Conservation (phyloP, 2,113 vertebrate genomes). For the Pollachius pollachius region DNA sequence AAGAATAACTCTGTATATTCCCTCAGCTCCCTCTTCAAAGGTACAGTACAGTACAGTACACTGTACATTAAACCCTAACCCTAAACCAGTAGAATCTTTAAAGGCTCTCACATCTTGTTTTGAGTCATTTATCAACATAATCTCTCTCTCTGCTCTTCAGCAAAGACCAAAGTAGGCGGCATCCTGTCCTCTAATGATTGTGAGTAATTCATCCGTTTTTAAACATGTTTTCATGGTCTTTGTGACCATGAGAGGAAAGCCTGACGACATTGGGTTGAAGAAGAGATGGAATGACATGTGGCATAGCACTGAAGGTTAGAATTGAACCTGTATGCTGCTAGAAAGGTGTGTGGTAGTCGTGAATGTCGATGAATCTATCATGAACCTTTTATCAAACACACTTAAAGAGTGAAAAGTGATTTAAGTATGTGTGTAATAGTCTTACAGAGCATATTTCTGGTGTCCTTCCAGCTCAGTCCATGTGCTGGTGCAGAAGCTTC, state of each 20-base stretch:
- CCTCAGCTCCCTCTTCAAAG: slow-evolving; percentile 91
- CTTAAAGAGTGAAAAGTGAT: no score
- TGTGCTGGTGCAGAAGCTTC: no score
- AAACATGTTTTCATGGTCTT: background rate
- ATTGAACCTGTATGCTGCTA: no score
- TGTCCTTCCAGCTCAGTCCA: no score
- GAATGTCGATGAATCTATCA: no score
- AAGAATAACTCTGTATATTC: slow-evolving; percentile 85
- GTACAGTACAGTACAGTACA: slow-evolving; percentile 54
- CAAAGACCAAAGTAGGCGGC: slow-evolving; percentile 78
- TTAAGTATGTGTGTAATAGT: no score
- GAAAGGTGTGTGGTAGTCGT: no score
- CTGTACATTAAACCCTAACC: no score
- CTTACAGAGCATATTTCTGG: no score
- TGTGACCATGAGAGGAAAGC: background rate
- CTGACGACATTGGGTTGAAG: no score
- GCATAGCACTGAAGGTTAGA: no score
- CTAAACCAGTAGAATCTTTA: background rate
- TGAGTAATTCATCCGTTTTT: slow-evolving; percentile 56
- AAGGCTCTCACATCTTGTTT: background rate
- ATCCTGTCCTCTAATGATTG: slow-evolving; percentile 85
- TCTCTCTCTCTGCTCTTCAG: slow-evolving; percentile 58
- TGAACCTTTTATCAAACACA: no score
- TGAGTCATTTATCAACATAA: background rate
- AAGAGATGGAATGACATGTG: background rate